Percentiles rank a stretch among this genome's conserved stretches.
Evolutionary conservation across 2,888 invertebrate genomes (phyloP).

Genomic region (Calameuta filiformis): DNA sequence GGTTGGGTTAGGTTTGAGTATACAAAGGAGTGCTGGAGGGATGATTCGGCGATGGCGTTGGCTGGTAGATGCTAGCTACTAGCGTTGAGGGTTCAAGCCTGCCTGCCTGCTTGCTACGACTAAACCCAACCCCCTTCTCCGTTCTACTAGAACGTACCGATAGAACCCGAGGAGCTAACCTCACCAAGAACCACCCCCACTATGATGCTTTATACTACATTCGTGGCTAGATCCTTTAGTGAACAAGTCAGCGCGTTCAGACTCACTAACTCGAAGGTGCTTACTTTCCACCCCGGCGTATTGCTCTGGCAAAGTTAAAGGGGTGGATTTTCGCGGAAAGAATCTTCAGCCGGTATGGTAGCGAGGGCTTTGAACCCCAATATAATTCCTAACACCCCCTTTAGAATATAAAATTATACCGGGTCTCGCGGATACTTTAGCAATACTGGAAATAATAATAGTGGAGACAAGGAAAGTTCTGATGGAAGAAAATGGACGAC

Average conservation of each 20-base stretch:
- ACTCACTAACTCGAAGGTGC: conserved; percentile 41
- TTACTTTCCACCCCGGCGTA: conserved; percentile 43
- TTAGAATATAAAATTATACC: neutral
- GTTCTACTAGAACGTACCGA: conserved; percentile 7
- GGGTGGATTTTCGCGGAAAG: conserved; percentile 39
- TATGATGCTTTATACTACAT: neutral
- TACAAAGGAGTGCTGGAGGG: conserved; percentile 29
- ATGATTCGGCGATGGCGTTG: conserved; percentile 19
- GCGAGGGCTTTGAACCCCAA: conserved; percentile 29
- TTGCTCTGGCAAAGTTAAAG: conserved; percentile 36
- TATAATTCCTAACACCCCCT: neutral
- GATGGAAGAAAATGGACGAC: neutral
- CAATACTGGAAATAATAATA: neutral
- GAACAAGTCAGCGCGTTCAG: conserved; percentile 35
- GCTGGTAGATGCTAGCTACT: conserved; percentile 24
- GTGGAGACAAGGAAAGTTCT: neutral
- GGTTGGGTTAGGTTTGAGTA: conserved; percentile 25
- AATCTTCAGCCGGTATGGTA: conserved; percentile 35
- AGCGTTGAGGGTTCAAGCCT: conserved; percentile 5
- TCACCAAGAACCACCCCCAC: neutral
- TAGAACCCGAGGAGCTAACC: conserved; percentile 2
- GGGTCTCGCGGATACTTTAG: neutral
- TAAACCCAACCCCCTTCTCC: conserved; percentile 11
- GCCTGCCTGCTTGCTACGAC: neutral
- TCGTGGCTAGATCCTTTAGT: conserved; percentile 21